Evolutionary conservation across 2,888 invertebrate genomes (phyloP).

Genomic region (Steromphala cineraria): DNA sequence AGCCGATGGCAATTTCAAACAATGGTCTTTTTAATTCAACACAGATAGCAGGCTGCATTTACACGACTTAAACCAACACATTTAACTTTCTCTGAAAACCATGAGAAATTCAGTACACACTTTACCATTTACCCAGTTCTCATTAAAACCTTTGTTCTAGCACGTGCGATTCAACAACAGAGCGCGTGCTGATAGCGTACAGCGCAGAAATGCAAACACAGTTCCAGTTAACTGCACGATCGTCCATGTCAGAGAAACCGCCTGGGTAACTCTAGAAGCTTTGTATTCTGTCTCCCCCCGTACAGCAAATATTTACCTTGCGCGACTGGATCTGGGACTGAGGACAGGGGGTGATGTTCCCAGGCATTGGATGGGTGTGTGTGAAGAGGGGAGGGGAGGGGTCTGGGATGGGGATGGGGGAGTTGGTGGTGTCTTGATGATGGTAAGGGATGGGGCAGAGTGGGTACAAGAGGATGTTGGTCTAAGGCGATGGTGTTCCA

Average conservation of each 20-base stretch:
- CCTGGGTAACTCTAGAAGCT: not conserved
- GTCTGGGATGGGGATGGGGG: too few relatives aligned
- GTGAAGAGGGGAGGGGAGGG: not conserved
- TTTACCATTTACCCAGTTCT: not conserved
- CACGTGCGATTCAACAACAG: not conserved
- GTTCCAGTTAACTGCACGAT: not conserved
- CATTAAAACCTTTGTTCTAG: conserved; percentile 2
- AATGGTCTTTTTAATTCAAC: too few relatives aligned
- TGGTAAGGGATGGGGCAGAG: too few relatives aligned
- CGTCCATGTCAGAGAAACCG: not conserved
- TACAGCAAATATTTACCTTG: not conserved
- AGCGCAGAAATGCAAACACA: not conserved
- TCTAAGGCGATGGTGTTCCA: too few relatives aligned
- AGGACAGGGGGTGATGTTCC: not conserved
- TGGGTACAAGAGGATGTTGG: too few relatives aligned
- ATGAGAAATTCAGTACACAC: not conserved
- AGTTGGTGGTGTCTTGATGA: too few relatives aligned
- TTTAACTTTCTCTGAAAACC: not conserved
- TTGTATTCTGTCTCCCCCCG: not conserved
- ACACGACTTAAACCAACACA: too few relatives aligned
- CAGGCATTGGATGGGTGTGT: not conserved
- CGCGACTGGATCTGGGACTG: not conserved
- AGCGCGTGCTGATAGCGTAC: not conserved
- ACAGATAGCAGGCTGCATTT: too few relatives aligned
- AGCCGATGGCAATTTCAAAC: too few relatives aligned